Percentiles rank a stretch among this genome's conserved stretches.
Evolutionary conservation across 2,113 vertebrate species (phyloP).

Genomic region (Aplodontia rufa): DNA sequence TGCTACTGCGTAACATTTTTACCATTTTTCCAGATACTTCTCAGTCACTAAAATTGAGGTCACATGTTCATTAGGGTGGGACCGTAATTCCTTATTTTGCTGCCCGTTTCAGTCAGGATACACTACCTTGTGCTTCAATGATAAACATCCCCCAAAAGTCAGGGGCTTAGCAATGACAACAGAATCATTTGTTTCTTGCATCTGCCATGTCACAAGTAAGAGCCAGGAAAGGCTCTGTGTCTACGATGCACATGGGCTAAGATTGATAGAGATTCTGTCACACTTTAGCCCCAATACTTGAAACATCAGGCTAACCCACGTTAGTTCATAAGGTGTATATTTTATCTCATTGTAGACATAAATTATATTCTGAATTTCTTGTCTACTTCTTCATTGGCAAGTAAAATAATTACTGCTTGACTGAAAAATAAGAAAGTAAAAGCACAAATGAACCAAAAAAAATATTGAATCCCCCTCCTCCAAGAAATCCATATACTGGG

Average conservation of each 20-base stretch:
- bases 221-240: neutral
- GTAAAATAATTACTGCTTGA: neutral
- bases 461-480: neutral
- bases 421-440: neutral
- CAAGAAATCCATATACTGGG: too few species aligned
- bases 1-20: neutral
- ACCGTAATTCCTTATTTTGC: neutral
- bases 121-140: neutral
- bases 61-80: neutral
- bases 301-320: neutral
- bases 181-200: neutral
- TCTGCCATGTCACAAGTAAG: neutral
- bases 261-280: fast-evolving
- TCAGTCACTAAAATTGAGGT: fast-evolving
- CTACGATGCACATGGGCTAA: too few species aligned
- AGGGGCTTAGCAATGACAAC: neutral
- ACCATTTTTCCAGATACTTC: neutral
- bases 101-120: too few species aligned
- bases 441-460: neutral
- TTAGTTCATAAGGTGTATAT: neutral
- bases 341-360: neutral
- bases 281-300: fast-evolving
- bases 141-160: neutral
- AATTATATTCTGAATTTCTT: neutral
- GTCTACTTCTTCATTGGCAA: neutral